A percentile compares a stretch with the other conserved stretches of the same genome.
Evolutionary conservation across 2,888 invertebrate species (phyloP).

Genomic region (Gasteruption jaculator): DNA sequence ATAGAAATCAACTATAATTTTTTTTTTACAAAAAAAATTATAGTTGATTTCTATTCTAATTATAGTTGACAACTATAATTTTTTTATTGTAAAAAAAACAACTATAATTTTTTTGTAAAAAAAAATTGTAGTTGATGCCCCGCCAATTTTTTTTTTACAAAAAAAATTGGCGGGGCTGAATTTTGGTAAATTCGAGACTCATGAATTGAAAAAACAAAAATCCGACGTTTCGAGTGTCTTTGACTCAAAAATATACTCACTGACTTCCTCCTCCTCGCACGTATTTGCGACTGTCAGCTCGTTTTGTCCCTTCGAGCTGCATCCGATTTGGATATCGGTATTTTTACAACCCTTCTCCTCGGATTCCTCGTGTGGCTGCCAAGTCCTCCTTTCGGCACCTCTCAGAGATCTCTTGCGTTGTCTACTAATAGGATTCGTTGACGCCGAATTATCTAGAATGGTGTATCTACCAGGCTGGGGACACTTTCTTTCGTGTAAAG

Average conservation of each 20-base stretch:
- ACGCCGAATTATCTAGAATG: conserved; percentile 49
- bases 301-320: conserved; percentile 40
- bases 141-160: too few relatives aligned
- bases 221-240: not conserved
- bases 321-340: conserved; percentile 44
- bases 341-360: conserved; percentile 39
- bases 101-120: not conserved
- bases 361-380: conserved; percentile 26
- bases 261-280: conserved; percentile 38
- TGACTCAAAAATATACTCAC: conserved; percentile 26
- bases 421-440: conserved; percentile 26
- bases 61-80: too few relatives aligned
- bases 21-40: too few relatives aligned
- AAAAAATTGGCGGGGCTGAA: conserved; percentile 1
- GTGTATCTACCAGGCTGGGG: conserved; percentile 68
- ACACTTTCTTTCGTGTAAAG: conserved; percentile 61
- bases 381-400: conserved; percentile 27
- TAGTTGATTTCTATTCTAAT: too few relatives aligned
- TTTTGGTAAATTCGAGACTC: not conserved
- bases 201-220: not conserved
- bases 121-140: conserved; percentile 7
- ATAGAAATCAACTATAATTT: too few relatives aligned
- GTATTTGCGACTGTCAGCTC: conserved; percentile 45
- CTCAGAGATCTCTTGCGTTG: conserved; percentile 27
- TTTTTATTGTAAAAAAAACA: too few relatives aligned